Evolutionary conservation across 2,113 vertebrate genomes (phyloP).

Genomic region (Panthera tigris): DNA sequence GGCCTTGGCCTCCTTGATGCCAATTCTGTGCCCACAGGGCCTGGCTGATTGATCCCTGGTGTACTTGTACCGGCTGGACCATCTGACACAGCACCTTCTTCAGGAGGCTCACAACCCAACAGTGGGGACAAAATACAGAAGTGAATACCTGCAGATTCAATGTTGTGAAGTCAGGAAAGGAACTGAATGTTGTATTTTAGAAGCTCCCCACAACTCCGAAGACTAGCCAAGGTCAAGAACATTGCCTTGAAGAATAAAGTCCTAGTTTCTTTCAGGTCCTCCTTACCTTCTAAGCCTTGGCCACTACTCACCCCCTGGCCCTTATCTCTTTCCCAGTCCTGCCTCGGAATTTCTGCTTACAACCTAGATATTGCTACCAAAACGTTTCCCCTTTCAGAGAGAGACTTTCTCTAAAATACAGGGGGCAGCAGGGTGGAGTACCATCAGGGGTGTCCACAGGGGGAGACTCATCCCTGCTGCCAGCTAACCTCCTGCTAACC

Average conservation of each 20-base stretch:
- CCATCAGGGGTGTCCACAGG: not conserved
- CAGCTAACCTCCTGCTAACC: not conserved
- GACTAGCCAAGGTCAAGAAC: not conserved
- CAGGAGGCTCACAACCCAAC: not conserved
- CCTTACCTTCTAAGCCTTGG: not conserved
- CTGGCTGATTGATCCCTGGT: no score
- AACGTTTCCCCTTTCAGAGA: not conserved
- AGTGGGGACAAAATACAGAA: not conserved
- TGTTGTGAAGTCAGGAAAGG: not conserved
- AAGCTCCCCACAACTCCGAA: not conserved
- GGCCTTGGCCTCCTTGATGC: not conserved
- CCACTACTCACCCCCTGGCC: rapidly evolving
- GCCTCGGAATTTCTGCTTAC: not conserved
- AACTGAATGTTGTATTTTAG: not conserved
- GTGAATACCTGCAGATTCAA: not conserved
- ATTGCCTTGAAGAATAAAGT: not conserved
- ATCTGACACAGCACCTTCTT: rapidly evolving
- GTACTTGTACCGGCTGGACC: not conserved
- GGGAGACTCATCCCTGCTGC: not conserved
- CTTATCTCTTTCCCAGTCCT: not conserved
- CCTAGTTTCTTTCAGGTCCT: not conserved
- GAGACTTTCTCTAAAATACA: not conserved
- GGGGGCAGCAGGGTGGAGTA: not conserved
- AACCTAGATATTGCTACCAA: not conserved
- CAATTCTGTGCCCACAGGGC: not conserved